These are phyloP conservation scores for Akabosia matsudoensis DNA, from an alignment of 1,140 invertebrate species.

Conservation along the genomic window DNA sequence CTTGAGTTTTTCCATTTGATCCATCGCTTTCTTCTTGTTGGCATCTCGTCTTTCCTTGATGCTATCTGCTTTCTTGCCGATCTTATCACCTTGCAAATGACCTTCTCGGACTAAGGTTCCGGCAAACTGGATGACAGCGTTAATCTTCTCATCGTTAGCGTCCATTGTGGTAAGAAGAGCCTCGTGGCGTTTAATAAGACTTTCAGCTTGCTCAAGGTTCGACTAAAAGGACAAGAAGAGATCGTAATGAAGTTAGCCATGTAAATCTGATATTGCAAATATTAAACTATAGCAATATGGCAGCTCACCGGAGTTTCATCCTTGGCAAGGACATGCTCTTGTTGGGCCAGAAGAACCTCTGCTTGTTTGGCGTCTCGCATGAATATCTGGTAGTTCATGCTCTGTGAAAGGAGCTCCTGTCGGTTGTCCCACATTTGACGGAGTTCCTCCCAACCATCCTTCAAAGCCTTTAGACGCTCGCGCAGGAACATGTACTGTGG, in stretches of 20 bases:
- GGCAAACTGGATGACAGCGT: slow-evolving; percentile 89
- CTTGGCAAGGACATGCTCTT: slow-evolving; percentile 91
- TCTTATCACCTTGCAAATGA: slow-evolving; percentile 81
- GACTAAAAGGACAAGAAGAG: slow-evolving; percentile 50
- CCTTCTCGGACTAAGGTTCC: slow-evolving; percentile 81
- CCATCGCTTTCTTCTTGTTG: slow-evolving; percentile 86
- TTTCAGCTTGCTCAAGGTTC: slow-evolving; percentile 95
- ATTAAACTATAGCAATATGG: neutral
- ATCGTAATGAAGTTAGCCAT: slow-evolving; percentile 20
- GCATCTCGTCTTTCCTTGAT: slow-evolving; percentile 82
- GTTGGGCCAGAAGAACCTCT: slow-evolving; percentile 94
- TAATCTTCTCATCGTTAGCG: slow-evolving; percentile 99
- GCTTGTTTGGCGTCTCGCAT: slow-evolving; percentile 95
- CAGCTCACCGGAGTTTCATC: slow-evolving; percentile 79
- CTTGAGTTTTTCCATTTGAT: slow-evolving; percentile 87
- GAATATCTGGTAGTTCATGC: slow-evolving; percentile 90
- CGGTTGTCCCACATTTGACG: slow-evolving; percentile 99
- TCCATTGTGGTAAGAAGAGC: slow-evolving; percentile 99
- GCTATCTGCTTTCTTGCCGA: slow-evolving; percentile 91
- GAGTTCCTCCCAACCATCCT: slow-evolving; percentile 97
- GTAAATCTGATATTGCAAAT: slow-evolving; percentile 1
- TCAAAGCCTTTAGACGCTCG: slow-evolving; percentile 91
- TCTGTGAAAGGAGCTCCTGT: slow-evolving; percentile 89
- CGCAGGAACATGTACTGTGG: slow-evolving; percentile 99
- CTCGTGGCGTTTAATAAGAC: slow-evolving; percentile 94